Evolutionary conservation across 2,888 invertebrate genomes (phyloP), one percentile per base, ranked within the genome.

Genomic region (Drosophila affinis): DNA sequence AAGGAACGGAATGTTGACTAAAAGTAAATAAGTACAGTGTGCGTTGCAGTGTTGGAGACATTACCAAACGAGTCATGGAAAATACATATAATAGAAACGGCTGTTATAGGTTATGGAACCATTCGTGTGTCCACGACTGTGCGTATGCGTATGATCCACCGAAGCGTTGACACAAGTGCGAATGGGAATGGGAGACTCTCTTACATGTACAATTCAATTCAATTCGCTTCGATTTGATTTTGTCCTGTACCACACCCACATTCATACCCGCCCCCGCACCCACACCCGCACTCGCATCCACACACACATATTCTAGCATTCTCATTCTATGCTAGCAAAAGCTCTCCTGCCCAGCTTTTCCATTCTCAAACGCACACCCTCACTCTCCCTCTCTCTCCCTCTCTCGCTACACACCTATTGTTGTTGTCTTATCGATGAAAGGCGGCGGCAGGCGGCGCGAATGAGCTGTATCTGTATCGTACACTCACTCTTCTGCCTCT

Each of bases 131-230:
- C 12, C 39, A 27, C n/a, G 9, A 17, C 24, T 14, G 24, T 14
- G 17, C 39, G n/a, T n/a, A n/a, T 39, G 39, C 7, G n/a, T 45
- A n/a, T 34, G 54, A 64, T 55, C 48, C 48, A 48, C 17, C 64
- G 55, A 64, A 49, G 48, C 78, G 64, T 74, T 61, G 72, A 75
- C 79, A 81, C 79, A 80, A 80, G 84, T 83, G 84, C 78, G 84
- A 78, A 24, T 24, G 5, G 24, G 21, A 21, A 21, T 21, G 21
- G 21, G 21, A 21, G 24, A 24, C 24, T 24, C 68, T 83, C 60
- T 55, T 57, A 76, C 14, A 39, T 39, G 39, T 54, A 64, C 54
- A 62, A 65, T 53, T 58, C 59, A 73, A 73, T 73, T 80, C 48
- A 75, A 17, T 52, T 52, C 51, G 48, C 62, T 58, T 68, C 72